Percentiles rank a stretch among this genome's conserved stretches.
These are phyloP conservation scores for Caiman crocodilus DNA, from an alignment of 2,797 vertebrate species.

Conservation along the genomic window DNA sequence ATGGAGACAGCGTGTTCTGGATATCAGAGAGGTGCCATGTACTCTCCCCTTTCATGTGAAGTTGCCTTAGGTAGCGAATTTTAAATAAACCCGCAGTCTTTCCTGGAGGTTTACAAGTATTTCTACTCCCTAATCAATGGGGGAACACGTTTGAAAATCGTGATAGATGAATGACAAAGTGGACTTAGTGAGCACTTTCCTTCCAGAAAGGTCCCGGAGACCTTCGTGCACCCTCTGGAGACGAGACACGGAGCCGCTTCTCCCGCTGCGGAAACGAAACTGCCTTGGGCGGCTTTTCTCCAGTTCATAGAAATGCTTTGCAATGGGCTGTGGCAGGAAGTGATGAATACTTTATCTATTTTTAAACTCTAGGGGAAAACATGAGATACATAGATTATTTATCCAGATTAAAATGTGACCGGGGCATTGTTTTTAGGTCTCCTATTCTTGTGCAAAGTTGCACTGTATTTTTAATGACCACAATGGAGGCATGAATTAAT, in stretches of 20 bases:
- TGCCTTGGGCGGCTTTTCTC: slow-evolving; percentile 11
- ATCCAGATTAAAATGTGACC: not conserved
- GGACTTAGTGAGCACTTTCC: not conserved
- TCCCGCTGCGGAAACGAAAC: not conserved
- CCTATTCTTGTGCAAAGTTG: not conserved
- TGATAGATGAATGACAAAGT: not conserved
- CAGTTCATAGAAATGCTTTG: not conserved
- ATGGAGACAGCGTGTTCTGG: fast-evolving
- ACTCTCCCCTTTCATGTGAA: not conserved
- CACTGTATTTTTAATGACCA: slow-evolving; percentile 44
- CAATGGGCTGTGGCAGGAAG: not conserved
- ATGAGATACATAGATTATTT: not conserved
- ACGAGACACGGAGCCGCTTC: not conserved
- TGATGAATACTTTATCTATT: not conserved
- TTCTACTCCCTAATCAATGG: not conserved
- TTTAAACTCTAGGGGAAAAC: not conserved
- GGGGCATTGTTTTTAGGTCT: not conserved
- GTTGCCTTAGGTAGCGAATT: not conserved
- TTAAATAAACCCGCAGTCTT: not conserved
- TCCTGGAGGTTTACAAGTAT: not conserved
- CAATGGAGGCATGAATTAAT: slow-evolving; percentile 28
- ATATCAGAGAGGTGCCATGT: not conserved
- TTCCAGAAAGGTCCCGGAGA: not conserved
- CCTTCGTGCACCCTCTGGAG: not conserved
- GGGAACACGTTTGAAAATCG: not conserved